Evolutionary conservation across 30 jellyfish, hydroid and myxozoan species (phyloP).

Genomic region (Kudoa iwatai): DNA sequence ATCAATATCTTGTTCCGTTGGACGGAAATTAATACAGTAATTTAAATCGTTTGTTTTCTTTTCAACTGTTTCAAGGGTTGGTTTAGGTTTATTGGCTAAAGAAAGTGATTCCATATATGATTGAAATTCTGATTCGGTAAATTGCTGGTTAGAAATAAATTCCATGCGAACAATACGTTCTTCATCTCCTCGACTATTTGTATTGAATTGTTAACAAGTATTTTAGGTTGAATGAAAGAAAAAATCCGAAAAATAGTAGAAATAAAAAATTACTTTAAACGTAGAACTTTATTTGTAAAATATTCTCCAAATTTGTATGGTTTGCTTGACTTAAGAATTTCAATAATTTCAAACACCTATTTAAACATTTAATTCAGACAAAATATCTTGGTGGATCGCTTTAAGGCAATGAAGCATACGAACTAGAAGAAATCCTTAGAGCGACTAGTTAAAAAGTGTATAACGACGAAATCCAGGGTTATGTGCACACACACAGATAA

Average conservation of each 20-base stretch:
- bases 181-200: slow-evolving; percentile 33
- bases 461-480: no score
- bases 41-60: no score
- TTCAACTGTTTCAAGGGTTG: no score
- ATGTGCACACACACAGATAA: no score
- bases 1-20: no score
- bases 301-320: slow-evolving; percentile 31
- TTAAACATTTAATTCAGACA: not conserved
- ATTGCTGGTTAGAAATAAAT: slow-evolving; percentile 38
- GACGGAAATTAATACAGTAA: no score
- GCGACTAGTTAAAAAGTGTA: no score
- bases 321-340: slow-evolving; percentile 23
- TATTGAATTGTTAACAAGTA: not conserved
- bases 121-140: slow-evolving; percentile 60
- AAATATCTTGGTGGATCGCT: not conserved
- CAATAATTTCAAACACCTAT: slow-evolving; percentile 50
- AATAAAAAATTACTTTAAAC: slow-evolving; percentile 7
- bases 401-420: no score
- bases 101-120: slow-evolving; percentile 59
- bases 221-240: not conserved
- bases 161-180: slow-evolving; percentile 50
- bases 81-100: no score
- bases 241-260: not conserved
- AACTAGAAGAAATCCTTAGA: no score
- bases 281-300: slow-evolving; percentile 34